These are phyloP conservation scores for Egretta garzetta DNA, from an alignment of 2,113 vertebrate genomes.

Conservation along the genomic window DNA sequence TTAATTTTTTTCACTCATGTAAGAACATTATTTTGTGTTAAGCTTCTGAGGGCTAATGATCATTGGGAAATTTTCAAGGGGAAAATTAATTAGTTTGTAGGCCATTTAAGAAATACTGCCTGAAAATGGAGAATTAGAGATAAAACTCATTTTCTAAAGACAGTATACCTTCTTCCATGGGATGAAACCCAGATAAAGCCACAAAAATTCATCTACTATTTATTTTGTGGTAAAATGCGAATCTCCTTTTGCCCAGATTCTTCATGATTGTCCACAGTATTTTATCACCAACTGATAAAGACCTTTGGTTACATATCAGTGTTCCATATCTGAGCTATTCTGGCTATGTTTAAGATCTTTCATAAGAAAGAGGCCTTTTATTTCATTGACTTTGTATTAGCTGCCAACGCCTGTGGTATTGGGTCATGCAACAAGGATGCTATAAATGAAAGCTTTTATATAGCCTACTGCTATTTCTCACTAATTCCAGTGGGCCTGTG, in stretches of 20 bases:
- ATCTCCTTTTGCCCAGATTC: not conserved
- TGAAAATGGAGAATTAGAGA: not conserved
- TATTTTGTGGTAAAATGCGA: not conserved
- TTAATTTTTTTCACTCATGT: not conserved
- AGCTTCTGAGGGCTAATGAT: not conserved
- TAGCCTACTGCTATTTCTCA: not conserved
- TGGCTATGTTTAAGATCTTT: not conserved
- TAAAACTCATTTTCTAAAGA: not conserved
- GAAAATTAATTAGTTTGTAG: constrained; percentile 24
- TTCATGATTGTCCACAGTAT: not conserved
- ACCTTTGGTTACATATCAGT: not conserved
- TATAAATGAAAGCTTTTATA: not conserved
- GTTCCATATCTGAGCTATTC: not conserved
- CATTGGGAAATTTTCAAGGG: constrained; percentile 1
- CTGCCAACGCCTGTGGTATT: not conserved
- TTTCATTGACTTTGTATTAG: not conserved
- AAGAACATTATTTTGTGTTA: not conserved
- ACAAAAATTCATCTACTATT: not conserved
- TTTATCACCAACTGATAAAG: not conserved
- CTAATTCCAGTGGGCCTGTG: not conserved
- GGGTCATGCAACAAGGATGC: not conserved
- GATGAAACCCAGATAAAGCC: not conserved
- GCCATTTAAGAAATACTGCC: not conserved
- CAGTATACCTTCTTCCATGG: not conserved
- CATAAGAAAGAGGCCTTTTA: not conserved